Conservation (phyloP, 1,140 invertebrate species). For the Aphelenchoides besseyi region DNA sequence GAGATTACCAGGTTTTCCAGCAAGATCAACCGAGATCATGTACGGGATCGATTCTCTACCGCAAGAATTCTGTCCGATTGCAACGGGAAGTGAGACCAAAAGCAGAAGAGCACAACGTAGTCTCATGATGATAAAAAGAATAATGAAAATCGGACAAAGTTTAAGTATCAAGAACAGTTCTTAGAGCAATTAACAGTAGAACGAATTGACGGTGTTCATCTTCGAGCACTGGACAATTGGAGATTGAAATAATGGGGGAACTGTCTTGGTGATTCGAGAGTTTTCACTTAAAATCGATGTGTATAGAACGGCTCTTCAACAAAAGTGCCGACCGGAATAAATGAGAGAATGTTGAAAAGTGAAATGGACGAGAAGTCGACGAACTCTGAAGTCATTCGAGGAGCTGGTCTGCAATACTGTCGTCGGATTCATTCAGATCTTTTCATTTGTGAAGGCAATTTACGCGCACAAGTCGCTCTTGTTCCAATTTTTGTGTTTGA, state of each 20-base stretch:
- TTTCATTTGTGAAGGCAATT: background rate
- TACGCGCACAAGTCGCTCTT: background rate
- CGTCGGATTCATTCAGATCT: background rate
- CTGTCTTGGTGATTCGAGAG: too few relatives aligned
- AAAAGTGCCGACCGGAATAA: background rate
- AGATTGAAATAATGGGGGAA: slow-evolving; percentile 2
- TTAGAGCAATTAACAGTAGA: background rate
- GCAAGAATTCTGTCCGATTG: background rate
- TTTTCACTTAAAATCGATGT: too few relatives aligned
- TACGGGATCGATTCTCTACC: slow-evolving; percentile 29
- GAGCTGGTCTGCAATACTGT: background rate
- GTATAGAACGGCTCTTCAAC: background rate
- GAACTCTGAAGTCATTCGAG: background rate
- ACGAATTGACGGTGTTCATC: background rate
- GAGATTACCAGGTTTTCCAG: slow-evolving; percentile 27
- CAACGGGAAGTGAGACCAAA: background rate
- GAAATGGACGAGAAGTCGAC: background rate
- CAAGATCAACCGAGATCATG: slow-evolving; percentile 26
- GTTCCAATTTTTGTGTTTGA: background rate
- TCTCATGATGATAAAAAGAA: background rate
- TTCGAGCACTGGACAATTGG: background rate
- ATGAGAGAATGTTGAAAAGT: background rate
- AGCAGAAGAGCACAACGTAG: background rate
- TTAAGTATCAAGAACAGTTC: background rate
- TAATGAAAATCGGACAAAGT: background rate